phyloP scores from a whole-genome alignment of 1,140 invertebrate genomes.

The Monomorium pharaonis region DNA sequence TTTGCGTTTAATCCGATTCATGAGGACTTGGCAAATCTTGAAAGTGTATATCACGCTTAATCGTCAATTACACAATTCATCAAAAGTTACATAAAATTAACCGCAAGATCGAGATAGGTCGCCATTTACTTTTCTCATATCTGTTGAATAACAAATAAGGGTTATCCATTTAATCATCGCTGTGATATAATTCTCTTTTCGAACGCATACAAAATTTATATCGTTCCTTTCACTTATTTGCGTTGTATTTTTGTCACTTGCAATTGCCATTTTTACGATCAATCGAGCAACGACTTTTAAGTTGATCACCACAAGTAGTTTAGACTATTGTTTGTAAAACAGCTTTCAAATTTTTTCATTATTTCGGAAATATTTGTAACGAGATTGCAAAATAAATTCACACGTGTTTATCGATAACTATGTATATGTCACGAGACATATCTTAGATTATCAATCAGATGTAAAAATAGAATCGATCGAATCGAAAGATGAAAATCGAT shows the following conservation, averaged over 20 bases:
- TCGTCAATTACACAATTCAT: conserved; percentile 4
- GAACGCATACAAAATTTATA: not conserved
- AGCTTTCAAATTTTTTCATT: not conserved
- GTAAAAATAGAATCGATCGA: not conserved
- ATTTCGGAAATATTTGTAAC: not conserved
- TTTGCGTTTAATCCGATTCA: not conserved
- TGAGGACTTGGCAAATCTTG: not conserved
- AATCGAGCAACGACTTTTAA: not conserved
- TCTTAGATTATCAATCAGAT: not conserved
- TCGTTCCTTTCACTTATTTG: not conserved
- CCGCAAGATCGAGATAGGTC: not conserved
- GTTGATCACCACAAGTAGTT: not conserved
- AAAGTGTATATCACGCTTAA: not conserved
- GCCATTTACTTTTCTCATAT: not conserved
- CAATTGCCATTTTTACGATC: not conserved
- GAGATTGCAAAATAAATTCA: not conserved
- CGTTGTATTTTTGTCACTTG: not conserved
- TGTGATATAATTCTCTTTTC: not conserved
- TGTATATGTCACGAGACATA: not conserved
- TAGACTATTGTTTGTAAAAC: not conserved
- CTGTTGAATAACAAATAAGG: not conserved
- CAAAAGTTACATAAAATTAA: not conserved
- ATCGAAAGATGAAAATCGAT: not conserved
- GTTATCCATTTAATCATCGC: not conserved
- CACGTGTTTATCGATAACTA: not conserved